phyloP scores from a whole-genome alignment of 2,888 invertebrate genomes.

The Drosophila lacicola region DNA sequence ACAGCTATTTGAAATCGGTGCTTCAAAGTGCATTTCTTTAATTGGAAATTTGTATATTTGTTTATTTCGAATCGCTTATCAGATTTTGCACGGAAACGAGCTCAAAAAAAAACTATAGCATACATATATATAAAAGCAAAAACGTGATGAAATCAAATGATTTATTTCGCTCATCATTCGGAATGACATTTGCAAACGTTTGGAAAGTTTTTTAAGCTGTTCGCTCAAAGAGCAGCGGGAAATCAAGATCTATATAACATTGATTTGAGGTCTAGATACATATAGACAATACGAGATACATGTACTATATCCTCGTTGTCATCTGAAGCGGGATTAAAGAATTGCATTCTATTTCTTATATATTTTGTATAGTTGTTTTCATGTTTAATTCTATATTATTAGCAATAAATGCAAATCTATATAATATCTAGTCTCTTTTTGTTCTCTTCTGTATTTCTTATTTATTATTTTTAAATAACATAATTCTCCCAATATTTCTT shows the following conservation, averaged over 20 bases:
- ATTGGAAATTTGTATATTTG: constrained; percentile 18
- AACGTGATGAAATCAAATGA: constrained; percentile 48
- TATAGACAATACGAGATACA: no score
- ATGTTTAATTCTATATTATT: no score
- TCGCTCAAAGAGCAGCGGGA: not conserved
- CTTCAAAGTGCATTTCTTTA: constrained; percentile 31
- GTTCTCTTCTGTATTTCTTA: no score
- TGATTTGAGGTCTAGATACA: not conserved
- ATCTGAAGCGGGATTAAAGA: no score
- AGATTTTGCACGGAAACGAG: constrained; percentile 32
- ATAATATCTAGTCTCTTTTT: no score
- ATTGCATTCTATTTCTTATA: no score
- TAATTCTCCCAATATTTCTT: no score
- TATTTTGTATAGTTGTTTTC: no score
- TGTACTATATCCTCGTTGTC: no score
- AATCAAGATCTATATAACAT: constrained; percentile 5
- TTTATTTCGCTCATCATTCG: constrained; percentile 25
- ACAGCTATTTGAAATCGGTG: not conserved
- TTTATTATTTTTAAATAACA: no score
- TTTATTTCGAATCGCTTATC: constrained; percentile 14
- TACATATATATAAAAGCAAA: not conserved
- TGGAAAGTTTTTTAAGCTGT: constrained; percentile 3
- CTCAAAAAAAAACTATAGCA: constrained; percentile 4
- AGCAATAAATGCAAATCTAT: no score
- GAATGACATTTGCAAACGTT: constrained; percentile 14